Evolutionary conservation across 1,140 invertebrate species (phyloP).

Genomic region (Thaumatotibia leucotreta): DNA sequence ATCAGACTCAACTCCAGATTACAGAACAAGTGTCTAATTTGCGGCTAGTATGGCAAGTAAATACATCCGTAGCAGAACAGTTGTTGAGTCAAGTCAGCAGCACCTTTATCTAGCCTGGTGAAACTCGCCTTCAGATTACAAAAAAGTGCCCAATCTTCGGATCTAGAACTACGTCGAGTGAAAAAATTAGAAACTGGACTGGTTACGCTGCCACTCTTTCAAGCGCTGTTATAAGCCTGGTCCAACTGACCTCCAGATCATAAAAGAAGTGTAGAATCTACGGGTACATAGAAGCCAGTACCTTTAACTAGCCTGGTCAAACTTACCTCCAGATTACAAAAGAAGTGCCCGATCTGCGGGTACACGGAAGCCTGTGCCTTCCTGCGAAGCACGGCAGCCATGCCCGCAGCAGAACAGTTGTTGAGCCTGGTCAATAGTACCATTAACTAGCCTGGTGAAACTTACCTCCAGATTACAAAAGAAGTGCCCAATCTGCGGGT

Average conservation of each 20-base stretch:
- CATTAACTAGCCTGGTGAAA: no score
- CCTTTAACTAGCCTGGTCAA: no score
- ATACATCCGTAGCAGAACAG: conserved; percentile 93
- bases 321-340: conserved; percentile 82
- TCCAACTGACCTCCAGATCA: no score
- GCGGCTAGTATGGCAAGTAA: conserved; percentile 92
- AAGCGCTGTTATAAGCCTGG: no score
- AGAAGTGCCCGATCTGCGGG: conserved; percentile 97
- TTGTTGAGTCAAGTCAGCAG: conserved; percentile 94
- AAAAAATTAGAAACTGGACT: no score
- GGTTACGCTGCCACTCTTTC: no score
- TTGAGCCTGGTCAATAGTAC: conserved; percentile 93
- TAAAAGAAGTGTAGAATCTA: conserved; percentile 98
- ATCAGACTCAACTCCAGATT: conserved; percentile 72
- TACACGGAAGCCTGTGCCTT: conserved; percentile 88
- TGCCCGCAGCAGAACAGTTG: conserved; percentile 91
- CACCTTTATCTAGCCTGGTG: conserved; percentile 94
- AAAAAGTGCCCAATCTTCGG: no score
- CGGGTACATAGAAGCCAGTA: conserved; percentile 91
- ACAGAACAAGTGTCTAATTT: conserved; percentile 97
- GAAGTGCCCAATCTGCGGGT: conserved; percentile 81
- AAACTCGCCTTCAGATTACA: conserved; percentile 74
- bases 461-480: conserved; percentile 70
- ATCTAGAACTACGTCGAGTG: no score
- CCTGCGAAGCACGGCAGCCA: background rate